These are phyloP conservation scores for Irena cyanogastra DNA, from an alignment of 2,113 vertebrate genomes.

Conservation along the genomic window DNA sequence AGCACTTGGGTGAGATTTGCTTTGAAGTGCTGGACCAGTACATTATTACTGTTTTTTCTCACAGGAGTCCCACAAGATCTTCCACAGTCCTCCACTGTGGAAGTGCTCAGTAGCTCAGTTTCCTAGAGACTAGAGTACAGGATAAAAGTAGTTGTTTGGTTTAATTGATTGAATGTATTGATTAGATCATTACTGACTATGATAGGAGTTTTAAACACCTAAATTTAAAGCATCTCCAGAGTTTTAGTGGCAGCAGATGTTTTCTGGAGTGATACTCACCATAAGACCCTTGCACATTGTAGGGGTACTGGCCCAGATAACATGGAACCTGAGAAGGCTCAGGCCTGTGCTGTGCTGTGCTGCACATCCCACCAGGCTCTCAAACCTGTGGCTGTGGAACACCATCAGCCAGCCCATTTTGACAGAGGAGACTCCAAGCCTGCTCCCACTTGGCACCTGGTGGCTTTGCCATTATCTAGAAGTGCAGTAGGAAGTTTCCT, in stretches of 20 bases:
- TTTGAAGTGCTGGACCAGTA: not conserved
- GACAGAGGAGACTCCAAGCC: not conserved
- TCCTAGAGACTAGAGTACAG: not conserved
- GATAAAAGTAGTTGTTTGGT: not conserved
- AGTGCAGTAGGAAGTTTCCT: not conserved
- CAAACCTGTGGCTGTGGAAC: fast-evolving
- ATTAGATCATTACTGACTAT: not conserved
- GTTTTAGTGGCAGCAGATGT: not conserved
- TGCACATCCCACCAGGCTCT: not conserved
- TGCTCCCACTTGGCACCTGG: not conserved
- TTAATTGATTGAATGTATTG: not conserved
- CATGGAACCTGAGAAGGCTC: not conserved
- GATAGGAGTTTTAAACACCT: not conserved
- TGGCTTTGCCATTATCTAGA: not conserved
- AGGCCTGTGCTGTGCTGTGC: not conserved
- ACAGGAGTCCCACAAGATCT: not conserved
- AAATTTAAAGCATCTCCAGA: not conserved
- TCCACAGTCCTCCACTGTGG: not conserved
- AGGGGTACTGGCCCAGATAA: not conserved
- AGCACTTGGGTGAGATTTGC: not conserved
- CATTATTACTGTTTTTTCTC: not conserved
- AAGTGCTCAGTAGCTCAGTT: not conserved
- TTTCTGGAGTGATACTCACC: not conserved
- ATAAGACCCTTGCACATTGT: not conserved
- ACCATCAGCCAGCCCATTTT: not conserved